Evolutionary conservation across 2,888 invertebrate species (phyloP), one percentile per base, ranked within the genome.

Genomic region (Phaonia tiefii): DNA sequence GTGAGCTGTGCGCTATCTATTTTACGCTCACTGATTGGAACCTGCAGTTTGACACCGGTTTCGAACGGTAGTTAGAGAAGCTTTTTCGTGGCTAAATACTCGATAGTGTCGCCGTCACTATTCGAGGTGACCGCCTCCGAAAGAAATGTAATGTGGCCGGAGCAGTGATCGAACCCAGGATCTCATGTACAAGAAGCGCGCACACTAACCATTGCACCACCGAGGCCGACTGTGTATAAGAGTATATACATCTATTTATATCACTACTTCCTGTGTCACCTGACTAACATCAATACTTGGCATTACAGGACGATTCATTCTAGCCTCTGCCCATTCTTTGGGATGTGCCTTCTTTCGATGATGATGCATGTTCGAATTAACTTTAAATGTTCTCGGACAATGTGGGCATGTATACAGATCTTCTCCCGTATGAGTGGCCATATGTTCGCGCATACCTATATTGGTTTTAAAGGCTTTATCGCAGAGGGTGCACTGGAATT

Each of bases 301-400:
- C 11, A 78, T 63, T 37, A 76, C 49, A 5, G 69, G 71, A 8
- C 79, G 78, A 22, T 83, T 81, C 42, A 78, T 69, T 11, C 85
- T 83, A 22, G 82, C 85, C 71, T 83, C 84, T 22, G 82, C 84
- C 77, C 84, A 86, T 80, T 87, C 87, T 2, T 83, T 80, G 2
- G 86, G 86, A 82, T 87, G 87, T 4, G 83, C 82, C 13, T 84
- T 77, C 60, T 87, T 87, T 1, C 86, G 84, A 80, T 87, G 86
- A 54, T 86, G 85, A 75, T 86, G 86, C 86, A 85, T 86, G 83
- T 86, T 87, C 0, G 87, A 84, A 26, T 84, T 86, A n/a, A 86
- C 85, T 72, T 84, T 84, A 66, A 87, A 87, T 2, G 86, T 87
- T 79, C 85, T 85, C 4, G 86, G 84, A 73, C 87, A 87, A 72